Evolutionary conservation across 2,113 vertebrate species (phyloP).

Genomic region (Tupaia chinensis): DNA sequence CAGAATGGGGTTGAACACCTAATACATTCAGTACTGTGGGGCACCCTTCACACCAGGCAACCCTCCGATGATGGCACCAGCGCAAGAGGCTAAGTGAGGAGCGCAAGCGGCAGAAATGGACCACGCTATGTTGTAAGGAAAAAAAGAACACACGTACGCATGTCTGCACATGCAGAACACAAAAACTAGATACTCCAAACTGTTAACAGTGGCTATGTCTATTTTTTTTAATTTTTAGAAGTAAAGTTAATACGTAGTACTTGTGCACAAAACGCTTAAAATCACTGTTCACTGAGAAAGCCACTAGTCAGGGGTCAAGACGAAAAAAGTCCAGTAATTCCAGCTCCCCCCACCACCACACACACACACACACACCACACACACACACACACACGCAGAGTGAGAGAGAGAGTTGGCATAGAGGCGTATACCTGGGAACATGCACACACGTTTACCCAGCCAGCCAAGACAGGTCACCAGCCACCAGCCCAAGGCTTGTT

Average conservation of each 20-base stretch:
- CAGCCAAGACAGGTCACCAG: background rate
- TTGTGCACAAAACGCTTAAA: background rate
- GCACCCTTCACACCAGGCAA: fast-evolving
- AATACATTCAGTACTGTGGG: background rate
- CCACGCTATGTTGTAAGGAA: background rate
- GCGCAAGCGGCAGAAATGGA: background rate
- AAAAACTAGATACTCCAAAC: background rate
- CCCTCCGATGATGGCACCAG: background rate
- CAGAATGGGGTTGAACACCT: background rate
- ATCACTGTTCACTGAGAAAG: background rate
- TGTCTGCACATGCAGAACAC: fast-evolving
- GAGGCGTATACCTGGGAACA: background rate
- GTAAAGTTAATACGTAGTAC: background rate
- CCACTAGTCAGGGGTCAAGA: background rate
- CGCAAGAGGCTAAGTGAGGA: background rate
- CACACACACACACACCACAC: fast-evolving
- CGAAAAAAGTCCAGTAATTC: background rate
- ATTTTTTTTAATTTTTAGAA: background rate
- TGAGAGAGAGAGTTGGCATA: no score
- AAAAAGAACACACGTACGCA: background rate
- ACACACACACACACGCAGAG: background rate
- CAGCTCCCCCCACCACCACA: background rate
- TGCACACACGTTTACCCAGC: background rate
- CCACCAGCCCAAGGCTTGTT: background rate
- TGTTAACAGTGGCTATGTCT: background rate